A percentile compares a stretch with the other conserved stretches of the same genome.
Conservation (phyloP, 2,113 vertebrate genomes). For the Cacatua alba region DNA sequence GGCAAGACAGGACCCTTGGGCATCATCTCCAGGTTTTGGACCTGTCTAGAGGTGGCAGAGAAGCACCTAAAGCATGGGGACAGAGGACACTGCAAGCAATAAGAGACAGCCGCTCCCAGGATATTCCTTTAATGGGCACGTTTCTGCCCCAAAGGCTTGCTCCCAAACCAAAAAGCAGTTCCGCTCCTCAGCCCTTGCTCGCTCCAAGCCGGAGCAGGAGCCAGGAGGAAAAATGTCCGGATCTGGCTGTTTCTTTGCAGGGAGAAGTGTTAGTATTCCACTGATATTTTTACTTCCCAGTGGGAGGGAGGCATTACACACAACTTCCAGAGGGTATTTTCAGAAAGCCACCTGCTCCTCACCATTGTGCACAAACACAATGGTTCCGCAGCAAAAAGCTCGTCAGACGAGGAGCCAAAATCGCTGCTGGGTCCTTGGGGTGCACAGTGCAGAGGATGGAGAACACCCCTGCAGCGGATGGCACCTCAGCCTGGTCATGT, state of each 20-base stretch:
- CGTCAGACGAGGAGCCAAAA: background rate
- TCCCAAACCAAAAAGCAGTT: background rate
- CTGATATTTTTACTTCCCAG: conserved; percentile 55
- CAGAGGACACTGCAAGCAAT: background rate
- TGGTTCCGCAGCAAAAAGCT: background rate
- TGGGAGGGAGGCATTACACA: conserved; percentile 58
- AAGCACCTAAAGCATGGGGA: background rate
- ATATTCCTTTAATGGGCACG: background rate
- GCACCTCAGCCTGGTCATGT: accelerated
- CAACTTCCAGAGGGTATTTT: conserved; percentile 62
- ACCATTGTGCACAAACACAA: conserved; percentile 17
- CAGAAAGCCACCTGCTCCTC: conserved; percentile 66
- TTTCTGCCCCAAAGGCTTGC: background rate
- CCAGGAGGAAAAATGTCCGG: background rate
- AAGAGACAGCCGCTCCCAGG: background rate
- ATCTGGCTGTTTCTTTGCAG: conserved; percentile 20
- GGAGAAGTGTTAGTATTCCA: background rate
- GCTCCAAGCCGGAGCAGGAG: background rate
- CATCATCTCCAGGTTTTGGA: background rate
- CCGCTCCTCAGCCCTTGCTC: background rate
- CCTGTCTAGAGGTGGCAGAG: background rate
- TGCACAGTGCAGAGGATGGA: accelerated
- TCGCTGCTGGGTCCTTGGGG: accelerated
- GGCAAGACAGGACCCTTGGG: background rate
- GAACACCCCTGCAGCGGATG: background rate